phyloP scores from a whole-genome alignment of 1,140 invertebrate genomes.

The Goniozus legneri region DNA sequence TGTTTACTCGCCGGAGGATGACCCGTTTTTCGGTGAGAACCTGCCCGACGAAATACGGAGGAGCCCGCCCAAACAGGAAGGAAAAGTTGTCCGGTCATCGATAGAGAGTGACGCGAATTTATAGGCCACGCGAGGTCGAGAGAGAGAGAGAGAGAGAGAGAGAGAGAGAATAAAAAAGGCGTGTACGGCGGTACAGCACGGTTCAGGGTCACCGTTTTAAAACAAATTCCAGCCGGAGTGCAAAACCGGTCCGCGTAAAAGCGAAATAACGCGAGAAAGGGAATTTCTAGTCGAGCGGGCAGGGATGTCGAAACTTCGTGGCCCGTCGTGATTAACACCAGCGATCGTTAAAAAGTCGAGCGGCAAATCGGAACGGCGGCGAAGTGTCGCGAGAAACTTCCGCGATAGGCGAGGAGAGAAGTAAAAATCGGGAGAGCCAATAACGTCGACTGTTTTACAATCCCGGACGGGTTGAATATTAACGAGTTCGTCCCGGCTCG shows the following conservation, averaged over 20 bases:
- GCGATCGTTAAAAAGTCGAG: neutral
- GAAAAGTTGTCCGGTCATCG: constrained; percentile 10
- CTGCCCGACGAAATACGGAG: too few relatives aligned
- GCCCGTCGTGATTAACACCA: neutral
- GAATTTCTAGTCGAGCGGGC: neutral
- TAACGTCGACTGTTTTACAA: too few relatives aligned
- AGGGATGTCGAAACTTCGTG: neutral
- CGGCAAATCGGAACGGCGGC: neutral
- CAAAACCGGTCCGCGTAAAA: neutral
- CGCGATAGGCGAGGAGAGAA: too few relatives aligned
- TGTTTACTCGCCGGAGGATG: neutral
- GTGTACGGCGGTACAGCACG: too few relatives aligned
- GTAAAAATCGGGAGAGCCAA: too few relatives aligned
- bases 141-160: too few relatives aligned
- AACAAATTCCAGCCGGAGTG: neutral
- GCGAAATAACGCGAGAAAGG: neutral
- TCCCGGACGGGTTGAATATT: too few relatives aligned
- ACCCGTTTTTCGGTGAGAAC: neutral
- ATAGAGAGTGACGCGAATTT: constrained; percentile 20
- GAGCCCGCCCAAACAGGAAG: constrained; percentile 11
- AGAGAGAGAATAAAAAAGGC: too few relatives aligned
- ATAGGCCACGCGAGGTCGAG: neutral
- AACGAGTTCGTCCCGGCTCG: too few relatives aligned
- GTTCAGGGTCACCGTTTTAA: neutral
- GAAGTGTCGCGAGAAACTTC: too few relatives aligned